A percentile compares a stretch with the other conserved stretches of the same genome.
These are phyloP conservation scores for Montipora efflorescens DNA, from an alignment of 64 coral and sea anemone species.

Conservation along the genomic window DNA sequence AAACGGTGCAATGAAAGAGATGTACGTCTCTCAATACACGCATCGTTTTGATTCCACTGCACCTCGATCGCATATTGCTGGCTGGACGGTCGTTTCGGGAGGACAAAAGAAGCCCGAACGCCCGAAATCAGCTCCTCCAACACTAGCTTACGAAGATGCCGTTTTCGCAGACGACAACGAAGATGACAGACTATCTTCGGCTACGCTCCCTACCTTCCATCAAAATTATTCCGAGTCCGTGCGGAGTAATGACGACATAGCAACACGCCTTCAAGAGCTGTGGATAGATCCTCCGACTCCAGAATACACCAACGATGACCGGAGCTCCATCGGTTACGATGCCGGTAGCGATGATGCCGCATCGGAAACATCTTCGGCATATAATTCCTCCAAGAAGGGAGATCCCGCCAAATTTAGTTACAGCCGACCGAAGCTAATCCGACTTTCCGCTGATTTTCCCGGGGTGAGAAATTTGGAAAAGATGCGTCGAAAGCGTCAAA, in stretches of 20 bases:
- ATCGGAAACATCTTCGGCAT: conserved; percentile 86
- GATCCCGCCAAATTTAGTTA: conserved; percentile 59
- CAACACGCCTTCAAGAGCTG: conserved; percentile 52
- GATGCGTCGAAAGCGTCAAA: conserved; percentile 85
- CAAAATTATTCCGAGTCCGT: conserved; percentile 33
- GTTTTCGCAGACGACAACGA: conserved; percentile 44
- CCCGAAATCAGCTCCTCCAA: conserved; percentile 90
- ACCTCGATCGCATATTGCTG: conserved; percentile 83
- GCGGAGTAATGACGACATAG: neutral
- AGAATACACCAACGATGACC: conserved; percentile 72
- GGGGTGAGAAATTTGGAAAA: conserved; percentile 91
- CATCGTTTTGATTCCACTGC: conserved; percentile 77
- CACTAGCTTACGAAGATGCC: conserved; percentile 27
- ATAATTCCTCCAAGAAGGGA: conserved; percentile 13
- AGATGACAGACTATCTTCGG: conserved; percentile 53
- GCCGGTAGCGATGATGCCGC: conserved; percentile 80
- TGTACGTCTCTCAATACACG: conserved; percentile 93
- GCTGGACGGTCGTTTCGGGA: conserved; percentile 87
- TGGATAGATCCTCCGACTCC: conserved; percentile 58
- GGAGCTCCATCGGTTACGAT: conserved; percentile 85
- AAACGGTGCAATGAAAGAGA: conserved; percentile 79
- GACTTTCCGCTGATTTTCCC: conserved; percentile 77
- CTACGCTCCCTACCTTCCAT: conserved; percentile 9
- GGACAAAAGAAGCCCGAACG: conserved; percentile 45
- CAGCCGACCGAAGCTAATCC: conserved; percentile 81